Conservation (phyloP, 2,113 vertebrate genomes). For the Microtus oregoni region DNA sequence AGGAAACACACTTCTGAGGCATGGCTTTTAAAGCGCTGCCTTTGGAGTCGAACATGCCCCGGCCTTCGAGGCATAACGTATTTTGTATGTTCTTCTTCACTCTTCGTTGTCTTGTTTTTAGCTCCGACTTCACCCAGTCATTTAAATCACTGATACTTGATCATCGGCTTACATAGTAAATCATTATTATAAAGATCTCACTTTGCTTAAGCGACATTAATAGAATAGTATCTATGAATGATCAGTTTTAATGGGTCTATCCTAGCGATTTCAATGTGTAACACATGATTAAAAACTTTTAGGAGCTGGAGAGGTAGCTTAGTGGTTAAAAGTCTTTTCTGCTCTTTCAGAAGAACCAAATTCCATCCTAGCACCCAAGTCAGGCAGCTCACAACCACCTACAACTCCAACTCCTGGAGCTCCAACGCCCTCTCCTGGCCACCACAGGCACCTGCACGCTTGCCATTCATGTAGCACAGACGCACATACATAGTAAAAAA, state of each 20-base stretch:
- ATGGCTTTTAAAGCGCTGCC: constrained; percentile 11
- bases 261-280: neutral
- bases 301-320: neutral
- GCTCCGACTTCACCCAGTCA: neutral
- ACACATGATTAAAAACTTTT: neutral
- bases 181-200: constrained; percentile 13
- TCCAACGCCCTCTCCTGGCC: neutral
- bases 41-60: neutral
- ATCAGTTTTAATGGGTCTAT: constrained; percentile 25
- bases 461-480: neutral
- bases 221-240: constrained; percentile 13
- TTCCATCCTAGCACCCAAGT: neutral
- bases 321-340: neutral
- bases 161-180: neutral
- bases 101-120: neutral
- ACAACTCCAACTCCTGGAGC: neutral
- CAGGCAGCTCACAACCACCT: neutral
- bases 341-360: neutral
- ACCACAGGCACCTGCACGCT: neutral
- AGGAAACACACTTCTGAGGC: neutral
- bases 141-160: neutral
- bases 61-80: neutral
- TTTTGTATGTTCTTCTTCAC: neutral
- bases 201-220: neutral
- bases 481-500: neutral